Evolutionary conservation across 2,888 invertebrate species (phyloP), one percentile per base, ranked within the genome.

Genomic region (Thereva unica): DNA sequence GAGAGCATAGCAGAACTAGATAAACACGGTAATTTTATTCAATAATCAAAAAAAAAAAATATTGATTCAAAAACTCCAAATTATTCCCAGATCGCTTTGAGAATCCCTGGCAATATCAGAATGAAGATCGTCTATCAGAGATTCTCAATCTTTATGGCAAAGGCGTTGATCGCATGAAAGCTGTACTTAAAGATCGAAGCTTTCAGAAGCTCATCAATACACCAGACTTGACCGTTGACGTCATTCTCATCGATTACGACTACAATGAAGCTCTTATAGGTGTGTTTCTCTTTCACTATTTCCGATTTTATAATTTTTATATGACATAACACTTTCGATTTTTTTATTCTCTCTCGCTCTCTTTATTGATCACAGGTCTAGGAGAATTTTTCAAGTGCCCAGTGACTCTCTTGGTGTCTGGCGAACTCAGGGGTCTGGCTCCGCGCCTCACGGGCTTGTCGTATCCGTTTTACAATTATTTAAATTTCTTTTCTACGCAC

Each of bases 211-310:
- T 69, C 9, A 23, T 68, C 23, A 23, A 23, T 34, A 8, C 35
- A 5, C 12, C 64, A 6, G 10, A 41, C 7, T 23, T 54, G 3
- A 42, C 52, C 9, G 49, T 68, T 4, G 66, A 69, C 49, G 42
- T 68, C n/a, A 68, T 69, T 1, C 61, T 69, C 54, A 59, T 69
- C 6, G 69, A 69, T 12, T 69, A 68, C 44, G 69, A 69, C 54
- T 69, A 67, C 35, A 69, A 69, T 52, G 69, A 69, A 42, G 68
- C 69, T 41, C 12, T 69, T 6, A 40, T 69, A 35, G 69, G 69
- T 69, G 10, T 42, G 38, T 54, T 4, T 45, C 10, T n/a, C 45
- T 10, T 45, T 45, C 37, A 3, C 38, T 47, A 38, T 38, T 54
- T 34, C 37, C 12, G 9, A 12, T 53, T 59, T 45, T 23, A 54